These are phyloP conservation scores for Drosophila mauritiana DNA, from an alignment of 1,140 invertebrate species.

Conservation along the genomic window DNA sequence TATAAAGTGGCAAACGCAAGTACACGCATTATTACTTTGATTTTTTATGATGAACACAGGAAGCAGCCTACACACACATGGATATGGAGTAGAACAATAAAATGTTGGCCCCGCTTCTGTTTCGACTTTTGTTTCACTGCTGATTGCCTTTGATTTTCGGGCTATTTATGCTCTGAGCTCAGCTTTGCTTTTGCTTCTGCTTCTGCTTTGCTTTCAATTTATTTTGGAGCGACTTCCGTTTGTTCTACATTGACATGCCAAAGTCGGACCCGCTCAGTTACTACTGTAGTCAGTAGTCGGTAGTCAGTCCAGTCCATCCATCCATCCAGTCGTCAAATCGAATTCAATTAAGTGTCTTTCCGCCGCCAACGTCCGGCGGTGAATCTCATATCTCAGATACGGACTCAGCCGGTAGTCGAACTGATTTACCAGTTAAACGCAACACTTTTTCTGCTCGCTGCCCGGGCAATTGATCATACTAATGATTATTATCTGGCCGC, in stretches of 20 bases:
- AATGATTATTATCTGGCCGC: constrained; percentile 75
- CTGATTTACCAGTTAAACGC: constrained; percentile 82
- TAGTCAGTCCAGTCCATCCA: constrained; percentile 2
- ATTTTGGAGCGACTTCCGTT: constrained; percentile 77
- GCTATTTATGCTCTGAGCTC: constrained; percentile 53
- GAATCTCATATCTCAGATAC: constrained; percentile 30
- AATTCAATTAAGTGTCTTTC: constrained; percentile 81
- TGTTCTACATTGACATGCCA: constrained; percentile 77
- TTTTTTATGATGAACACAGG: constrained; percentile 82
- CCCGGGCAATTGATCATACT: constrained; percentile 72
- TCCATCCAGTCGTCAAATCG: constrained; percentile 64
- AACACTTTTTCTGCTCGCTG: constrained; percentile 71
- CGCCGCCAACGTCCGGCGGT: constrained; percentile 68
- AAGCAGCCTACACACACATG: constrained; percentile 56
- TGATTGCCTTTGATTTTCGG: constrained; percentile 43
- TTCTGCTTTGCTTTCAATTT: constrained; percentile 70
- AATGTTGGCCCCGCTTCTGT: constrained; percentile 48
- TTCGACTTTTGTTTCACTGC: constrained; percentile 41
- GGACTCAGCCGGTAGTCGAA: constrained; percentile 19
- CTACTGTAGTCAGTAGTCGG: constrained; percentile 3
- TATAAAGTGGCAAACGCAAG: constrained; percentile 82
- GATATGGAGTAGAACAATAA: constrained; percentile 51
- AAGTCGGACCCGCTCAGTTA: constrained; percentile 30
- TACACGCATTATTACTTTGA: constrained; percentile 83
- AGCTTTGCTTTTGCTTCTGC: constrained; percentile 29